A percentile compares a stretch with the other conserved stretches of the same genome.
phyloP scores from a whole-genome alignment of 2,797 vertebrate species.

The Urosaurus nigricauda region DNA sequence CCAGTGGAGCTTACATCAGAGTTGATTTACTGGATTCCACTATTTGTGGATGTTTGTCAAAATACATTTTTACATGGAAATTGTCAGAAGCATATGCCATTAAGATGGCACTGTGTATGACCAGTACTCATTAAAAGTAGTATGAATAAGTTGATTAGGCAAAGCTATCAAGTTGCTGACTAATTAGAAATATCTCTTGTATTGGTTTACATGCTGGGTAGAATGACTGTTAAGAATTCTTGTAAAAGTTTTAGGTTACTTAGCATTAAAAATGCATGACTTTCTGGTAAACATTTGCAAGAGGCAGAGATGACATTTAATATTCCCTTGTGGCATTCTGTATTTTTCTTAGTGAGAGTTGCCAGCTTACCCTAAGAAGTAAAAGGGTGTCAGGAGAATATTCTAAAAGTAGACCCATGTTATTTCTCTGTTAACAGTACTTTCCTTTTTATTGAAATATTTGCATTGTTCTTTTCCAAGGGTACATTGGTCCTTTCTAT shows the following conservation, averaged over 20 bases:
- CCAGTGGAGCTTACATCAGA: neutral
- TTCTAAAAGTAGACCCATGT: constrained; percentile 11
- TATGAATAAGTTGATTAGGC: constrained; percentile 53
- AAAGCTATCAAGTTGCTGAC: constrained; percentile 73
- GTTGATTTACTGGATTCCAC: neutral
- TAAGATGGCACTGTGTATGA: constrained; percentile 35
- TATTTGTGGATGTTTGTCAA: neutral
- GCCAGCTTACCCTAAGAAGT: neutral
- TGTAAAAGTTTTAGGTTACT: constrained; percentile 81
- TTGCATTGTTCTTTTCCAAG: neutral
- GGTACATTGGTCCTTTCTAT: neutral
- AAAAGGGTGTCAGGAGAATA: neutral
- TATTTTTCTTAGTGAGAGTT: constrained; percentile 47
- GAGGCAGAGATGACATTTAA: constrained; percentile 67
- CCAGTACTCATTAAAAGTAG: constrained; percentile 51
- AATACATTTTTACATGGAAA: constrained; percentile 18
- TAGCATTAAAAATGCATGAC: constrained; percentile 84
- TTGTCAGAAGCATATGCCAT: constrained; percentile 47
- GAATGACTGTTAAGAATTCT: constrained; percentile 81
- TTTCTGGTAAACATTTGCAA: constrained; percentile 70
- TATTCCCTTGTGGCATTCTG: constrained; percentile 56
- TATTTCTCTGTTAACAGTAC: neutral
- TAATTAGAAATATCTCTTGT: constrained; percentile 80
- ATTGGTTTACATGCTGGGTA: constrained; percentile 81
- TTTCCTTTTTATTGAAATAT: constrained; percentile 10